phyloP scores from a whole-genome alignment of 2,888 invertebrate genomes.

The Mayetiola destructor region DNA sequence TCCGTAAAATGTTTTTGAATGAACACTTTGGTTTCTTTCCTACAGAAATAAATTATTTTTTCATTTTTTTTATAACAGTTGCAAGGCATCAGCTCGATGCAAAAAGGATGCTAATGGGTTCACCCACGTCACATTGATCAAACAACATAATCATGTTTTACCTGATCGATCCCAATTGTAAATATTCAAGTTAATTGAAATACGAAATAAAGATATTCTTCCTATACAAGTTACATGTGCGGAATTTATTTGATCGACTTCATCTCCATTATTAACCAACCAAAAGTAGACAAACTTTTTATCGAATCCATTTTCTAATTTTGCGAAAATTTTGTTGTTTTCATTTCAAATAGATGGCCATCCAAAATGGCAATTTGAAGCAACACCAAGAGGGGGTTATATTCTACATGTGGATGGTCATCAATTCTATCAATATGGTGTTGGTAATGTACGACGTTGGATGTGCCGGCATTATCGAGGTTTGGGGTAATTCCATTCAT shows the following conservation, averaged over 20 bases:
- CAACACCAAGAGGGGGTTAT: not conserved
- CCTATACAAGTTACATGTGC: too few relatives aligned
- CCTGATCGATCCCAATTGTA: too few relatives aligned
- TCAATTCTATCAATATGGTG: not conserved
- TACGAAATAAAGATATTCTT: too few relatives aligned
- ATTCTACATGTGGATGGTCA: not conserved
- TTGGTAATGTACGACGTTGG: not conserved
- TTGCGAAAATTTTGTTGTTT: too few relatives aligned
- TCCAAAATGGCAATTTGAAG: not conserved
- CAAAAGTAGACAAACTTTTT: too few relatives aligned
- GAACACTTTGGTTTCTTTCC: too few relatives aligned
- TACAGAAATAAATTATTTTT: too few relatives aligned
- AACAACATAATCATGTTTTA: not conserved
- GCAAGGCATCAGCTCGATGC: not conserved
- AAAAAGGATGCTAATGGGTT: not conserved
- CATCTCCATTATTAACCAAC: too few relatives aligned
- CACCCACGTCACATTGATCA: not conserved
- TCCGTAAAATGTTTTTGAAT: not conserved
- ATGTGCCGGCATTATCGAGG: not conserved
- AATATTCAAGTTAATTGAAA: too few relatives aligned
- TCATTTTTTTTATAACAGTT: not conserved
- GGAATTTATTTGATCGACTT: too few relatives aligned
- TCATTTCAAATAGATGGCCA: too few relatives aligned
- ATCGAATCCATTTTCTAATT: too few relatives aligned
- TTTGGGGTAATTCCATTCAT: not conserved